phyloP scores from a whole-genome alignment of 1,140 invertebrate species.

The Drosophila sp. region DNA sequence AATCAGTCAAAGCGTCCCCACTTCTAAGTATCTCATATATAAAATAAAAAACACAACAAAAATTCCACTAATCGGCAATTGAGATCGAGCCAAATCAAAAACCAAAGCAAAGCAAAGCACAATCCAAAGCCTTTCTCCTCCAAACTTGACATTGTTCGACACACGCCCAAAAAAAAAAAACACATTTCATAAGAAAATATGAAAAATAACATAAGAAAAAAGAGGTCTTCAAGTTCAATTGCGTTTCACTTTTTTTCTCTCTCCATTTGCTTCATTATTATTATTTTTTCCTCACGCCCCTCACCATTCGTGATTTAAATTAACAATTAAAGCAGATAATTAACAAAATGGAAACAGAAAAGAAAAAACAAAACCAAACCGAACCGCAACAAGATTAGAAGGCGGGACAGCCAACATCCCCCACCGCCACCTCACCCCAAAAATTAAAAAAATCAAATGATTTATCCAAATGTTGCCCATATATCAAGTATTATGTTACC shows the following conservation, averaged over 20 bases:
- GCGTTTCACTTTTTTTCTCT: slow-evolving; percentile 63
- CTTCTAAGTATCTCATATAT: slow-evolving; percentile 2
- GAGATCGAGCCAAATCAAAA: slow-evolving; percentile 9
- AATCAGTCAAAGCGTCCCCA: slow-evolving; percentile 25
- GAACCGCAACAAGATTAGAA: slow-evolving; percentile 15
- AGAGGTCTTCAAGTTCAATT: slow-evolving; percentile 47
- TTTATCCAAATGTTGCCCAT: slow-evolving; percentile 57
- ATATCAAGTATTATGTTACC: slow-evolving; percentile 48
- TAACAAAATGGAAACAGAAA: slow-evolving; percentile 69
- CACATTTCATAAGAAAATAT: slow-evolving; percentile 43
- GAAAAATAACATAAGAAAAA: slow-evolving; percentile 16
- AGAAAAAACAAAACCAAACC: slow-evolving; percentile 1
- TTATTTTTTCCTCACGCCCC: neutral
- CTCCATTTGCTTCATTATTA: slow-evolving; percentile 21
- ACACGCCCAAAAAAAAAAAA: slow-evolving; percentile 53
- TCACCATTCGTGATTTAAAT: slow-evolving; percentile 58
- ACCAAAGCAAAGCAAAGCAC: neutral
- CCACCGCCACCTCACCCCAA: slow-evolving; percentile 9
- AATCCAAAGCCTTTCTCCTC: slow-evolving; percentile 52
- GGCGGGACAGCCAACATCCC: slow-evolving; percentile 12
- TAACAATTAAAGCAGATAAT: slow-evolving; percentile 75
- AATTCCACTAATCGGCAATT: slow-evolving; percentile 32
- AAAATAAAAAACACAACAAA: slow-evolving; percentile 7
- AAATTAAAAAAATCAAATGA: slow-evolving; percentile 44
- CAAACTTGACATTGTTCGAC: slow-evolving; percentile 50